Percentiles rank a stretch among this genome's conserved stretches.
Conservation (phyloP, 2,797 vertebrate genomes). For the Myoxocephalus aenaeus region DNA sequence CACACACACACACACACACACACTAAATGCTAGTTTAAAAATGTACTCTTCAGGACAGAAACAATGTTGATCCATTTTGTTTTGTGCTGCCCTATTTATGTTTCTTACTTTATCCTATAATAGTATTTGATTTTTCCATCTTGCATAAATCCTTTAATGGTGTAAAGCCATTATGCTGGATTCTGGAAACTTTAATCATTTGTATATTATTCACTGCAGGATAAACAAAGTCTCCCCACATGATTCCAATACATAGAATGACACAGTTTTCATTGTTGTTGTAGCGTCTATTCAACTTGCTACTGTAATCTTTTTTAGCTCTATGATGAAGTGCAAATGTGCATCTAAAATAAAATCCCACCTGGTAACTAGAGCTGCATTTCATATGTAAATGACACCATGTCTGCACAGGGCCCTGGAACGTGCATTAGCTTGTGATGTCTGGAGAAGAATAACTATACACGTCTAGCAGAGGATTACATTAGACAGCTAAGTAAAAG, state of each 20-base stretch:
- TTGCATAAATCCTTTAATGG: slow-evolving; percentile 13
- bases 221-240: background rate
- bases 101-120: background rate
- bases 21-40: background rate
- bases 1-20: no score
- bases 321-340: background rate
- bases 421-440: background rate
- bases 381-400: background rate
- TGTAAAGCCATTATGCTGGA: background rate
- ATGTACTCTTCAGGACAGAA: background rate
- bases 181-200: background rate
- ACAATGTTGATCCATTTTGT: background rate
- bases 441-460: slow-evolving; percentile 12
- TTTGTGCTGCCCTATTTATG: background rate
- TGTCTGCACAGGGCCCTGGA: background rate
- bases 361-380: background rate
- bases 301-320: background rate
- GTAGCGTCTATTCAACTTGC: background rate
- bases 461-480: slow-evolving; percentile 1
- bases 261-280: no score
- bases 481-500: background rate
- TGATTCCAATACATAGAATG: background rate
- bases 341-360: slow-evolving; percentile 1
- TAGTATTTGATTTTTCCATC: background rate
- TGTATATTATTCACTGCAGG: background rate